phyloP scores from a whole-genome alignment of 2,113 vertebrate genomes.

The Eurystomus gularis region DNA sequence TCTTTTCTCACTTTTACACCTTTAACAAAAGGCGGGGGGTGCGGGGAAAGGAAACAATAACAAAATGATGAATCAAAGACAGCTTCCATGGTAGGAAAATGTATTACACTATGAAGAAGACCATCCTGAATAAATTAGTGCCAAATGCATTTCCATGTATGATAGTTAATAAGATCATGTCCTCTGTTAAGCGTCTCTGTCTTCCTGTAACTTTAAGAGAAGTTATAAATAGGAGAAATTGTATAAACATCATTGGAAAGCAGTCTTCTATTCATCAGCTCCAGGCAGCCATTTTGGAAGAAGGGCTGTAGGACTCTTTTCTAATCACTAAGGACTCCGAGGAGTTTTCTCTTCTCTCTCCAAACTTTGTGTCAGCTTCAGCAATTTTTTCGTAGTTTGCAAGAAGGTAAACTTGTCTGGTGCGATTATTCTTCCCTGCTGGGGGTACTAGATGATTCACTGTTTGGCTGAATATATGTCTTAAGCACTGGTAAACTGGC shows the following conservation, averaged over 20 bases:
- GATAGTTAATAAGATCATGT: not conserved
- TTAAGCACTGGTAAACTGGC: not conserved
- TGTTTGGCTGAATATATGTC: not conserved
- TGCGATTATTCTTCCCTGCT: not conserved
- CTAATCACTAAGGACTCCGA: not conserved
- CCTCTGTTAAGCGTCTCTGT: not conserved
- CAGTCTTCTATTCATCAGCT: not conserved
- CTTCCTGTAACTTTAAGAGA: not conserved
- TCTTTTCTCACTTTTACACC: not conserved
- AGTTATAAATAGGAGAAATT: not conserved
- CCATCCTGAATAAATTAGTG: not conserved
- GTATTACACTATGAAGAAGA: not conserved
- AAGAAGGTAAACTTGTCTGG: not conserved
- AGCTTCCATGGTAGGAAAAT: not conserved
- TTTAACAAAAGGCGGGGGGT: not conserved
- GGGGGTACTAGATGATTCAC: not conserved
- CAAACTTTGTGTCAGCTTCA: not conserved
- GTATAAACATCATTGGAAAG: not conserved
- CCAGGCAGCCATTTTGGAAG: not conserved
- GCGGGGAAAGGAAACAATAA: accelerated
- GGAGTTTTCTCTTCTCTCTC: not conserved
- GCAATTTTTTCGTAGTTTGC: not conserved
- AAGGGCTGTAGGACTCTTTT: not conserved
- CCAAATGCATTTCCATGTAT: not conserved
- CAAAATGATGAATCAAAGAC: not conserved